Evolutionary conservation across 2,888 invertebrate genomes (phyloP).

Genomic region (Cataglyphis altisquamis): DNA sequence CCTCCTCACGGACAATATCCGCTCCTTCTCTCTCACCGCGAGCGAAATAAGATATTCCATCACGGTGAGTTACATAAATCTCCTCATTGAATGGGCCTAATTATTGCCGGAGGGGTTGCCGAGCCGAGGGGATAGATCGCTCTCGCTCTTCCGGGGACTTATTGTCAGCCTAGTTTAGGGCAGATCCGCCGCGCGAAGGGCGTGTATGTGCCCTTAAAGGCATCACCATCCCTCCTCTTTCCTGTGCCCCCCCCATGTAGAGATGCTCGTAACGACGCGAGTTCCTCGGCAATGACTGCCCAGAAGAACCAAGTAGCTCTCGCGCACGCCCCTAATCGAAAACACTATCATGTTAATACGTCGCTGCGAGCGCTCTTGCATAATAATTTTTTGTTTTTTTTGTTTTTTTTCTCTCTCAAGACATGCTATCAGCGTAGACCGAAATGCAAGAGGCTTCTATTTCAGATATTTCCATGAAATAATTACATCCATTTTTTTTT

Average conservation of each 20-base stretch:
- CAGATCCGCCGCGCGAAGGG: constrained; percentile 50
- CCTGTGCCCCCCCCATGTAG: constrained; percentile 43
- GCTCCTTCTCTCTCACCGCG: background rate
- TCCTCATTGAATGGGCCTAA: constrained; percentile 76
- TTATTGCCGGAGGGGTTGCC: constrained; percentile 68
- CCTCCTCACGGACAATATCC: constrained; percentile 30
- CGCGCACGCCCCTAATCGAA: constrained; percentile 39
- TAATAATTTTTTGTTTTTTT: background rate
- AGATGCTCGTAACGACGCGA: constrained; percentile 35
- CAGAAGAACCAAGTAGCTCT: constrained; percentile 50
- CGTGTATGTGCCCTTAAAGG: constrained; percentile 56
- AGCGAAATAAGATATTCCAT: constrained; percentile 67
- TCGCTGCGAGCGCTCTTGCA: constrained; percentile 41
- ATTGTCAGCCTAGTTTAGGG: constrained; percentile 62
- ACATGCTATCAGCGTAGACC: background rate
- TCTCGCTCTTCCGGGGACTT: constrained; percentile 52
- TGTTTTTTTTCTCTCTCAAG: background rate
- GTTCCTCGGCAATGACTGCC: constrained; percentile 37
- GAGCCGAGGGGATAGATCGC: constrained; percentile 39
- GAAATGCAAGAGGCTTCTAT: background rate
- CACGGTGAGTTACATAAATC: constrained; percentile 76
- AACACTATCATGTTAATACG: constrained; percentile 61
- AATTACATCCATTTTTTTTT: background rate
- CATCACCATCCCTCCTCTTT: constrained; percentile 10
- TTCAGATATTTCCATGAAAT: no score